Evolutionary conservation across 1,140 invertebrate species (phyloP).

Genomic region (Ruditapes philippinarum): DNA sequence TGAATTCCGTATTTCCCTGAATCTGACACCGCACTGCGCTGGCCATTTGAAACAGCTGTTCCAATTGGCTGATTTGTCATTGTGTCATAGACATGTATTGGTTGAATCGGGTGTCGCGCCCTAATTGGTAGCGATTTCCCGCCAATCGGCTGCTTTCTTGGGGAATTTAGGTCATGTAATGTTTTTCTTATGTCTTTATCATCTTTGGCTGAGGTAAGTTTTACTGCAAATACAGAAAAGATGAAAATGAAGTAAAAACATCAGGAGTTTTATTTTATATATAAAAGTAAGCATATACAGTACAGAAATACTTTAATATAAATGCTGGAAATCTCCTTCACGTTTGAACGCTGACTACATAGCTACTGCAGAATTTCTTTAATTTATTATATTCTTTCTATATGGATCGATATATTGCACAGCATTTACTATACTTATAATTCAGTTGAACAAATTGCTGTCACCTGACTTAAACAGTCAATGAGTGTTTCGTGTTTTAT

Average conservation of each 20-base stretch:
- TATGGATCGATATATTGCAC: too few relatives aligned
- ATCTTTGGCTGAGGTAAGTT: conserved; percentile 22
- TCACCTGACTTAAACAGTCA: not conserved
- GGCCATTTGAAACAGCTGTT: not conserved
- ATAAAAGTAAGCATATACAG: too few relatives aligned
- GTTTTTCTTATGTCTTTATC: conserved; percentile 51
- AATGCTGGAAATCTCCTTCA: too few relatives aligned
- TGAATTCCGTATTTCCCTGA: not conserved
- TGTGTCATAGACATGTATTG: conserved; percentile 7
- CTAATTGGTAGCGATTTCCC: conserved; percentile 56
- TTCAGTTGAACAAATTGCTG: too few relatives aligned
- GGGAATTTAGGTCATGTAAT: conserved; percentile 49
- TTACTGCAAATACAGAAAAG: conserved; percentile 22
- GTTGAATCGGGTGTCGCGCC: conserved; percentile 58
- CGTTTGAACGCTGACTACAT: too few relatives aligned
- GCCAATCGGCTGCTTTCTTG: conserved; percentile 14
- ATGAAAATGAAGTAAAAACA: too few relatives aligned
- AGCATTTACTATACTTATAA: too few relatives aligned
- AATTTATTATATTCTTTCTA: too few relatives aligned
- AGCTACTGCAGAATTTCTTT: too few relatives aligned
- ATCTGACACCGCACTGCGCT: not conserved
- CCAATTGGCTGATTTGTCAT: conserved; percentile 18
- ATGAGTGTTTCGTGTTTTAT: not conserved
- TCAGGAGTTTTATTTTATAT: too few relatives aligned
- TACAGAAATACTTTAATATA: too few relatives aligned